These are phyloP conservation scores for Melanotaenia parkinsoni DNA, from an alignment of 2,797 vertebrate species.

Conservation along the genomic window DNA sequence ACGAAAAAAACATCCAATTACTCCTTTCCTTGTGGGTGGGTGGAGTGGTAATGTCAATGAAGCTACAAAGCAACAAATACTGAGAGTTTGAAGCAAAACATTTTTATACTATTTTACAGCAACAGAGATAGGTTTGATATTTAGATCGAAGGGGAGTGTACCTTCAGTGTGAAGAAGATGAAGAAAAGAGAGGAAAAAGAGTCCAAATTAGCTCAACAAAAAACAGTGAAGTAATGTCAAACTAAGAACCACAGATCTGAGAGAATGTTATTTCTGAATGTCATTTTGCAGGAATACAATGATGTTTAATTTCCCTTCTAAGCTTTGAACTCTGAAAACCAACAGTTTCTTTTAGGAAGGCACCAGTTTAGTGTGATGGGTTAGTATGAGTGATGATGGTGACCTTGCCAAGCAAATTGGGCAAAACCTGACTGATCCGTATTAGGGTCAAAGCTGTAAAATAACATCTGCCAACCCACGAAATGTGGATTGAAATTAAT, in stretches of 20 bases:
- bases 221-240: not conserved
- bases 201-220: rapidly evolving
- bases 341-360: too few species aligned
- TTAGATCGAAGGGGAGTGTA: slow-evolving; percentile 4
- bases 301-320: too few species aligned
- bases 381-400: too few species aligned
- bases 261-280: not conserved
- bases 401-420: too few species aligned
- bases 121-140: slow-evolving; percentile 4
- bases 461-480: too few species aligned
- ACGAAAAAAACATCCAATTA: slow-evolving; percentile 37
- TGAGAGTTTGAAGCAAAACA: slow-evolving; percentile 27
- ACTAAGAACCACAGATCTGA: not conserved
- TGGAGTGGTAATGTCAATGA: slow-evolving; percentile 19
- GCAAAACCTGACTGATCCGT: too few species aligned
- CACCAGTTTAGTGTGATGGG: too few species aligned
- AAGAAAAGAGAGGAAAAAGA: slow-evolving; percentile 11
- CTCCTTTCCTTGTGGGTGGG: slow-evolving; percentile 23
- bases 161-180: not conserved
- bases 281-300: not conserved
- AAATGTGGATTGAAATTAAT: too few species aligned
- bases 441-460: too few species aligned
- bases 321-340: too few species aligned
- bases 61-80: slow-evolving; percentile 9
- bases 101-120: slow-evolving; percentile 33